A percentile compares a stretch with the other conserved stretches of the same genome.
phyloP scores from a whole-genome alignment of 2,113 vertebrate genomes.

The Rynchops niger region DNA sequence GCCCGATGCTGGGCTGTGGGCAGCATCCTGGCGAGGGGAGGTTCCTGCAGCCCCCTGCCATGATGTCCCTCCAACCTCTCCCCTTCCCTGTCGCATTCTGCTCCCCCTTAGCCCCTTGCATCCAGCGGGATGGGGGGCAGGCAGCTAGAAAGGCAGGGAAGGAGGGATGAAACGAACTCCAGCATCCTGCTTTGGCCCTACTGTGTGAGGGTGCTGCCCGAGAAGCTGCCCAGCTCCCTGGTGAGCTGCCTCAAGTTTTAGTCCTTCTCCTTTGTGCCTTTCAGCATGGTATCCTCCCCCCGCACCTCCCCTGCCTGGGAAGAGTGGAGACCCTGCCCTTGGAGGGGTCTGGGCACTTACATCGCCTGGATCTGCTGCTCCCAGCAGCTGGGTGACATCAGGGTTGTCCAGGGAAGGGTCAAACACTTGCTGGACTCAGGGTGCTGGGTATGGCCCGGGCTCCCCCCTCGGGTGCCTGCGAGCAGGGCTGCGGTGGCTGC shows the following conservation, averaged over 20 bases:
- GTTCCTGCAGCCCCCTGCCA: neutral
- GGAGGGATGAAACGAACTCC: neutral
- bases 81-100: neutral
- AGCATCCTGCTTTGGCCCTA: neutral
- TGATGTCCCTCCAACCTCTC: neutral
- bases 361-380: neutral
- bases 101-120: neutral
- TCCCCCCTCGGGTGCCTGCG: rapidly evolving
- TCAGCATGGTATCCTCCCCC: neutral
- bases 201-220: rapidly evolving
- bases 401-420: neutral
- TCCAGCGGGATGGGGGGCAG: neutral
- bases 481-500: neutral
- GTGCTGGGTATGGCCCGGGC: rapidly evolving
- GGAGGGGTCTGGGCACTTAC: neutral
- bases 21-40: neutral
- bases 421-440: neutral
- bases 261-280: neutral
- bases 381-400: neutral
- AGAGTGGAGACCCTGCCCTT: neutral
- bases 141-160: neutral
- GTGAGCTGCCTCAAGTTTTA: neutral
- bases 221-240: neutral
- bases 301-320: too few species aligned
- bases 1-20: neutral